Evolutionary conservation across 2,797 vertebrate genomes (phyloP).

Genomic region (Mionectes olivaceus): DNA sequence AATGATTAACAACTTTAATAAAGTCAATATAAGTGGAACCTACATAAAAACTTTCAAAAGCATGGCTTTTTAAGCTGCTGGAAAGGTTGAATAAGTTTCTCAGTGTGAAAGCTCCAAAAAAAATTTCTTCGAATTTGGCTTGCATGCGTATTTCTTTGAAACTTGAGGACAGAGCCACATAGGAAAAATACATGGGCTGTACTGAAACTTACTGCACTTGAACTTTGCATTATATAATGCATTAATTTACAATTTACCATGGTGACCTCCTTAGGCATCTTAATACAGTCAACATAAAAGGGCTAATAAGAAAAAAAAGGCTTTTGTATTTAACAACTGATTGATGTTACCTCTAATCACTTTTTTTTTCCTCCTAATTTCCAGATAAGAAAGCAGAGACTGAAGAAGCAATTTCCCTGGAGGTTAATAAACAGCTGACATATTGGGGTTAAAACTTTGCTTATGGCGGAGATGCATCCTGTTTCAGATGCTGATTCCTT

Average conservation of each 20-base stretch:
- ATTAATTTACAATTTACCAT: not conserved
- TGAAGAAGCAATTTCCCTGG: not conserved
- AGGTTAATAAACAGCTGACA: not conserved
- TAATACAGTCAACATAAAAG: not conserved
- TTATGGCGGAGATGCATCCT: not conserved
- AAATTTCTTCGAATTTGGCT: slow-evolving; percentile 32
- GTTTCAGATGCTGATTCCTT: not conserved
- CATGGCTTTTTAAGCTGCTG: slow-evolving; percentile 15
- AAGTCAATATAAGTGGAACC: not conserved
- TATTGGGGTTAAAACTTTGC: not conserved
- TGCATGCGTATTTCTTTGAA: slow-evolving; percentile 27
- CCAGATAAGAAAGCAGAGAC: not conserved
- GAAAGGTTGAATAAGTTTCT: slow-evolving; percentile 59
- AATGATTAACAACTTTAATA: slow-evolving; percentile 54
- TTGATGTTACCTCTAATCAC: not conserved
- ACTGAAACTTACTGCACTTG: slow-evolving; percentile 4
- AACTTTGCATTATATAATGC: slow-evolving; percentile 13
- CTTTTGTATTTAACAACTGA: not conserved
- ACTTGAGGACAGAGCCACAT: slow-evolving; percentile 47
- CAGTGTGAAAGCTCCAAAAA: slow-evolving; percentile 38
- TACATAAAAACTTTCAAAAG: slow-evolving; percentile 5
- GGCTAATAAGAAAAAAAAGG: not conserved
- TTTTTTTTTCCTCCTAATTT: not conserved
- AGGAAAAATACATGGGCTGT: slow-evolving; percentile 29
- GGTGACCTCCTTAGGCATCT: not conserved